Evolutionary conservation across 2,797 vertebrate genomes (phyloP).

Genomic region (Vespertilio murinus): DNA sequence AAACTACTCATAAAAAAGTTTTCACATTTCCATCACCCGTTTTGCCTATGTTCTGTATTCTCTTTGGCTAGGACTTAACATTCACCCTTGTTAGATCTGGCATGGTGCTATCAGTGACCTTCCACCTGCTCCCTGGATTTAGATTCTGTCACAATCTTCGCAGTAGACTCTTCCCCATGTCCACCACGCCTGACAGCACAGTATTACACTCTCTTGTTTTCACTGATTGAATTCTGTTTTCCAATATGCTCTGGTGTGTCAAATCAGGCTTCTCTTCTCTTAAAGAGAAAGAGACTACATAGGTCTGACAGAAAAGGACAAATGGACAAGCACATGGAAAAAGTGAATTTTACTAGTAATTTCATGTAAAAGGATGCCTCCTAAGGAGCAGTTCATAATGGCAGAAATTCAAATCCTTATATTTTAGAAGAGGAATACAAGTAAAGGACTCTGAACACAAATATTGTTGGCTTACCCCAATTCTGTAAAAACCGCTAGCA

Average conservation of each 20-base stretch:
- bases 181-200: neutral
- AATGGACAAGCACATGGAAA: neutral
- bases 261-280: neutral
- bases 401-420: neutral
- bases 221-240: slow-evolving; percentile 7
- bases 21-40: neutral
- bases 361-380: neutral
- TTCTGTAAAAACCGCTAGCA: neutral
- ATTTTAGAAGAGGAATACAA: neutral
- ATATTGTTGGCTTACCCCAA: neutral
- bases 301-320: neutral
- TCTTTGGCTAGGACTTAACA: neutral
- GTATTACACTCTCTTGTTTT: neutral
- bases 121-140: neutral
- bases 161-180: neutral
- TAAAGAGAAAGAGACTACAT: neutral
- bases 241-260: neutral
- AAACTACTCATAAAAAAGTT: neutral
- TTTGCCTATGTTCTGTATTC: neutral
- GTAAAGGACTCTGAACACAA: slow-evolving; percentile 2
- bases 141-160: neutral
- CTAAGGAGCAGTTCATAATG: neutral
- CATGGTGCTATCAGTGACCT: neutral
- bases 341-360: neutral
- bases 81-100: neutral